Percentiles rank a stretch among this genome's conserved stretches.
Evolutionary conservation across 2,888 invertebrate species (phyloP).

Genomic region (Leptogaster cylindrica): DNA sequence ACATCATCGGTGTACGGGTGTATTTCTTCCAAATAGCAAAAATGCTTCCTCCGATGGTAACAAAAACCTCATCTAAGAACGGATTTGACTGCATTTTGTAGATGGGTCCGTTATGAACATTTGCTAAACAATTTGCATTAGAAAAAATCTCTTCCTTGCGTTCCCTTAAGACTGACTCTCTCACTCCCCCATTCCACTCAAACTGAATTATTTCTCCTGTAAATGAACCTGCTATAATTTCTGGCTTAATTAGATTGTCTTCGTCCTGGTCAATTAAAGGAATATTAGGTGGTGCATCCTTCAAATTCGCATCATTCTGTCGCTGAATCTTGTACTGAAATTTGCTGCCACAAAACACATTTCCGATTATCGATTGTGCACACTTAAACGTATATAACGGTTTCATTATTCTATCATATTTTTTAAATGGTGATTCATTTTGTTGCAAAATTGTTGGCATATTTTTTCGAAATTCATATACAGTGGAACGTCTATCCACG

Average conservation of each 20-base stretch:
- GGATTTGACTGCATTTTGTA: slow-evolving; percentile 68
- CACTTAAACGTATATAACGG: slow-evolving; percentile 67
- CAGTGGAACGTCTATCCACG: slow-evolving; percentile 47
- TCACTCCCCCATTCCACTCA: no score
- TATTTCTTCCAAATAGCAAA: slow-evolving; percentile 78
- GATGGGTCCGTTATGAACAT: slow-evolving; percentile 76
- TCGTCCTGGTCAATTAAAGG: no score
- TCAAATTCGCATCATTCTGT: slow-evolving; percentile 53
- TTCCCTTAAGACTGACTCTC: no score
- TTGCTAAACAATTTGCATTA: slow-evolving; percentile 60
- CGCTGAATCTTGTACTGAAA: no score
- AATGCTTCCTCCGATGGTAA: slow-evolving; percentile 77
- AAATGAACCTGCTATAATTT: no score
- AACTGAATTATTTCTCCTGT: slow-evolving; percentile 55
- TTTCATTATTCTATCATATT: slow-evolving; percentile 67
- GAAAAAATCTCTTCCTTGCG: no score
- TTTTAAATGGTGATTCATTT: slow-evolving; percentile 68
- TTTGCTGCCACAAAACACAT: no score
- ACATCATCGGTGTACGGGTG: slow-evolving; percentile 69
- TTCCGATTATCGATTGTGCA: slow-evolving; percentile 62
- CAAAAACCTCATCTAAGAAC: slow-evolving; percentile 67
- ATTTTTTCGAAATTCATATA: slow-evolving; percentile 51
- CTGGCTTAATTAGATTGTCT: no score
- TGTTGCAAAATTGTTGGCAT: slow-evolving; percentile 68
- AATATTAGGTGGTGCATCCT: slow-evolving; percentile 48